A percentile compares a stretch with the other conserved stretches of the same genome.
Evolutionary conservation across 2,113 vertebrate species (phyloP).

Genomic region (Ceuthmochares aereus): DNA sequence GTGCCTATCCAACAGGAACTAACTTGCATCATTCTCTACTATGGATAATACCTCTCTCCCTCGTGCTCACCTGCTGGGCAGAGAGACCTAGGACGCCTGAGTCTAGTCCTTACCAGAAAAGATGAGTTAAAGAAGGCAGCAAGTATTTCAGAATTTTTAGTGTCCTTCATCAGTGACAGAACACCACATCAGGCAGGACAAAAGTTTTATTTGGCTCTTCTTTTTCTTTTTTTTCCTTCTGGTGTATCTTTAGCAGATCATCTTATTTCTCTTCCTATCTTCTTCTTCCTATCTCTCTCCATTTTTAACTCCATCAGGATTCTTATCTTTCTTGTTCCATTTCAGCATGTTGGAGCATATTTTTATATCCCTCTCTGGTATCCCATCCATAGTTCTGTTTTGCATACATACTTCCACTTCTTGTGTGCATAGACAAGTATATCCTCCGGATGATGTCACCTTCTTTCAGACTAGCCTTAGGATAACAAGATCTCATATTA

Average conservation of each 20-base stretch:
- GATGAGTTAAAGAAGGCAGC: neutral
- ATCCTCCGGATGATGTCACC: neutral
- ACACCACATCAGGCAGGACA: accelerated
- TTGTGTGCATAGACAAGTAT: neutral
- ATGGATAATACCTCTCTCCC: neutral
- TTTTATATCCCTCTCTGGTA: neutral
- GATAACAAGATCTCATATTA: neutral
- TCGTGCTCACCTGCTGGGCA: neutral
- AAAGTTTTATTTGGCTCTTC: neutral
- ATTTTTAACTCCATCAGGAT: neutral
- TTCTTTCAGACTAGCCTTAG: neutral
- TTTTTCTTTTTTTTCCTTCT: neutral
- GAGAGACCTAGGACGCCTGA: neutral
- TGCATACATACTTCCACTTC: neutral
- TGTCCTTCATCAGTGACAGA: neutral
- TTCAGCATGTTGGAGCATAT: neutral
- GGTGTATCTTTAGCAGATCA: neutral
- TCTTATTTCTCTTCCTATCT: neutral
- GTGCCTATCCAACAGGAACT: neutral
- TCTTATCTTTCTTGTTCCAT: neutral
- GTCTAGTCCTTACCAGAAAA: neutral
- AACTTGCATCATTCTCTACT: neutral
- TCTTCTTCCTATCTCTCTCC: neutral
- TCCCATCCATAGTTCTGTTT: neutral
- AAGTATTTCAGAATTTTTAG: neutral